A percentile compares a stretch with the other conserved stretches of the same genome.
Evolutionary conservation across 2,113 vertebrate species (phyloP).

Genomic region (Lutjanus erythropterus): DNA sequence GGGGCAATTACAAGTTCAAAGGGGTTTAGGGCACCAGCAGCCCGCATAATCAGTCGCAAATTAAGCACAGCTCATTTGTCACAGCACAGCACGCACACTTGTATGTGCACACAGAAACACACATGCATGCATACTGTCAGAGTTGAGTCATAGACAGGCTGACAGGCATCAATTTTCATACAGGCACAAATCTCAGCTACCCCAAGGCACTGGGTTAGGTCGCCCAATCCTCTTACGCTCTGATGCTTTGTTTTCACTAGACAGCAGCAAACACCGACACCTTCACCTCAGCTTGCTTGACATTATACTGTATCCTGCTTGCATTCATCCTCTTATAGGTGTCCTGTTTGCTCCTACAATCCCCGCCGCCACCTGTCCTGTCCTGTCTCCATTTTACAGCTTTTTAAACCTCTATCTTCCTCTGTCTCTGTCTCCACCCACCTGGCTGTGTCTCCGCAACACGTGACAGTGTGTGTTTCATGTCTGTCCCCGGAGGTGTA

Average conservation of each 20-base stretch:
- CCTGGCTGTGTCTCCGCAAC: slow-evolving; percentile 57
- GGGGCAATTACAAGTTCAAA: slow-evolving; percentile 99
- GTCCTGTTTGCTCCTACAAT: slow-evolving; percentile 76
- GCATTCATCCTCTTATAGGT: slow-evolving; percentile 78
- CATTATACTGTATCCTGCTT: slow-evolving; percentile 56
- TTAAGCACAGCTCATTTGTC: slow-evolving; percentile 97
- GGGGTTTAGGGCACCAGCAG: slow-evolving; percentile 97
- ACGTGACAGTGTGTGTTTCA: slow-evolving; percentile 78
- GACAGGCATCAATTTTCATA: slow-evolving; percentile 94
- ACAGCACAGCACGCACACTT: slow-evolving; percentile 91
- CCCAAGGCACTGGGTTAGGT: slow-evolving; percentile 87
- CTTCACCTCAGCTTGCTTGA: slow-evolving; percentile 72
- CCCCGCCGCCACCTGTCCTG: slow-evolving; percentile 62
- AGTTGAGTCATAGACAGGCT: slow-evolving; percentile 93
- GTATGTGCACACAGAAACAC: slow-evolving; percentile 51
- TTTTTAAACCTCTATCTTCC: slow-evolving; percentile 39
- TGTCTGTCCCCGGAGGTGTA: slow-evolving; percentile 78
- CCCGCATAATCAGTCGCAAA: slow-evolving; percentile 98
- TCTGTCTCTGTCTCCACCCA: slow-evolving; percentile 44
- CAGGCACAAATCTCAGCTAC: slow-evolving; percentile 91
- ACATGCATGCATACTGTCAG: slow-evolving; percentile 82
- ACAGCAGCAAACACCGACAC: slow-evolving; percentile 79
- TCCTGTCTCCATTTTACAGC: slow-evolving; percentile 45
- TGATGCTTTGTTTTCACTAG: slow-evolving; percentile 84
- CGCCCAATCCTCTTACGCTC: slow-evolving; percentile 87